Evolutionary conservation across 2,113 vertebrate species (phyloP).

Genomic region (Machaerirhynchus nigripectus): DNA sequence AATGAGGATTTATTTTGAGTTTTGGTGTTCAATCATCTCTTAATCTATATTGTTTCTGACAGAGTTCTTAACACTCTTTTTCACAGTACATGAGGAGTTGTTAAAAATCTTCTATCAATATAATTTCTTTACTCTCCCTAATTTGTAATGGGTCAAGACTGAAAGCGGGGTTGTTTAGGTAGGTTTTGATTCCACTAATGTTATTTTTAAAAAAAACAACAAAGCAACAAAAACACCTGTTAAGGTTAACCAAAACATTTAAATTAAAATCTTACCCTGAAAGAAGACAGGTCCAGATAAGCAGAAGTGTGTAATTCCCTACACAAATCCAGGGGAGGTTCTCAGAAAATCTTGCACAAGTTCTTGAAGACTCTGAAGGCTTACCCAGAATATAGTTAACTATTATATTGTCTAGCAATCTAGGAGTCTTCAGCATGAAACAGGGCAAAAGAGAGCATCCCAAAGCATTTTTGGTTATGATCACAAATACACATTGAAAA

Average conservation of each 20-base stretch:
- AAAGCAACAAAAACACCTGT: neutral
- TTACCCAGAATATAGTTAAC: neutral
- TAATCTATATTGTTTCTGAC: neutral
- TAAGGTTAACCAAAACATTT: neutral
- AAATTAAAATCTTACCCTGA: neutral
- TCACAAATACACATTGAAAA: neutral
- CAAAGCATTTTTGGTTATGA: neutral
- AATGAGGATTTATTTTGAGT: neutral
- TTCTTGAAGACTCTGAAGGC: neutral
- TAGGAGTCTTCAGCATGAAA: neutral
- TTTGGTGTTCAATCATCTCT: neutral
- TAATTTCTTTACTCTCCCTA: neutral
- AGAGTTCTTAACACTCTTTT: neutral
- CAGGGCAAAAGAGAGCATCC: neutral
- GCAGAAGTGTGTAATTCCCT: neutral
- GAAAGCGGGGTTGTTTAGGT: neutral
- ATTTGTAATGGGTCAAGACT: neutral
- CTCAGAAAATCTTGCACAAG: neutral
- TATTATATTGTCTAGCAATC: neutral
- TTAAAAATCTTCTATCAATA: neutral
- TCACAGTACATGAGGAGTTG: neutral
- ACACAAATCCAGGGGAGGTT: neutral
- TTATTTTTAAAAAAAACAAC: neutral
- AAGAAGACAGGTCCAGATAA: neutral
- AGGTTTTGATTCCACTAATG: neutral